Evolutionary conservation across 2,113 vertebrate species (phyloP).

Genomic region (Oostethus manadensis): DNA sequence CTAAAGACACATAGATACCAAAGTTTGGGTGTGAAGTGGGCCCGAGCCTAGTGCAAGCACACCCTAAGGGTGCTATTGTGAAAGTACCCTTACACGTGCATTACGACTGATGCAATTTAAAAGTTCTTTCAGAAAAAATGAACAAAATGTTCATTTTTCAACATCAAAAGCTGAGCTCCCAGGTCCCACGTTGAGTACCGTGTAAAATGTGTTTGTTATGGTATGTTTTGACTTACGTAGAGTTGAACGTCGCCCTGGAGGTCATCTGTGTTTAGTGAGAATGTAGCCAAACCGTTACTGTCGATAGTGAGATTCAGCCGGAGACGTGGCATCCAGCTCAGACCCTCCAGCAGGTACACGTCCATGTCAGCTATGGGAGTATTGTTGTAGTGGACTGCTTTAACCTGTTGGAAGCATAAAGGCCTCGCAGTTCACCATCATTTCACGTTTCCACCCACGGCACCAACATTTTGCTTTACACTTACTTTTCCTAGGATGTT

Average conservation of each 20-base stretch:
- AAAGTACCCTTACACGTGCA: too few relatives aligned
- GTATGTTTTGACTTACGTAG: constrained; percentile 32
- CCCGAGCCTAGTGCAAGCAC: too few relatives aligned
- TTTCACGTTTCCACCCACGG: neutral
- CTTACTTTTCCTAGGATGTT: constrained; percentile 60
- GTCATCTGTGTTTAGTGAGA: constrained; percentile 39
- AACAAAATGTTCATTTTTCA: too few relatives aligned
- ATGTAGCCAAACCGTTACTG: constrained; percentile 46
- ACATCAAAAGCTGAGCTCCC: too few relatives aligned
- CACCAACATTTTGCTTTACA: neutral
- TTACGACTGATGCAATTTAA: too few relatives aligned
- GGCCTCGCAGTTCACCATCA: neutral
- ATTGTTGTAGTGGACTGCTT: constrained; percentile 39
- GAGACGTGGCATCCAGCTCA: neutral
- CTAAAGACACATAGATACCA: too few relatives aligned
- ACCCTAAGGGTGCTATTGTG: too few relatives aligned
- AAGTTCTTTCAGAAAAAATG: too few relatives aligned
- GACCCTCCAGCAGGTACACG: constrained; percentile 43
- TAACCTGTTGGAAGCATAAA: constrained; percentile 41
- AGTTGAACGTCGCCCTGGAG: constrained; percentile 6
- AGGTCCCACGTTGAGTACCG: too few relatives aligned
- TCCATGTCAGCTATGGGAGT: constrained; percentile 33
- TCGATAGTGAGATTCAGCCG: constrained; percentile 62
- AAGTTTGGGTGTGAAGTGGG: too few relatives aligned
- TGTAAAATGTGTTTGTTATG: too few relatives aligned